Evolutionary conservation across 2,888 invertebrate species (phyloP), one percentile per base, ranked within the genome.

Genomic region (Xanthorhoe designata): DNA sequence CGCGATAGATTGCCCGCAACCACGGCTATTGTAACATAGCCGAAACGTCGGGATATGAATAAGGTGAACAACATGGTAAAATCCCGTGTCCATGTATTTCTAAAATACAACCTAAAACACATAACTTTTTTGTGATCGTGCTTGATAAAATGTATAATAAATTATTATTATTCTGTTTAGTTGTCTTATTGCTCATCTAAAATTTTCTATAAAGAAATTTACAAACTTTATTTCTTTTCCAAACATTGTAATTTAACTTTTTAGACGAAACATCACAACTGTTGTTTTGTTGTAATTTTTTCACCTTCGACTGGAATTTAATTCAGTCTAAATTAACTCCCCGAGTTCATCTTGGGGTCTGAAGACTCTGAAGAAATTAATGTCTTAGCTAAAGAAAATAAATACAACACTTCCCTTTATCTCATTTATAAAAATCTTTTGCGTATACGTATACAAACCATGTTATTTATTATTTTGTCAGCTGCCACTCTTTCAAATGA

Each of bases 311-410:
- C 67, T 66, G 52, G 53, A 68, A 69, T 72, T 70, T 64, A 71
- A 72, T 69, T 73, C 60, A 71, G 62, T 71, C 65, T 62, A 72
- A 72, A 70, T 70, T 69, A 71, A 72, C 66, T 69, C 69, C 29
- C 60, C 51, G 53, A 61, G 64, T 69, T 70, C 72, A 72, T 72
- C 71, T 66, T 62, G 56, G 66, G 64, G 66, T 68, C 68, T 64
- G 69, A 74, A 71, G 66, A 69, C 65, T 68, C 68, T 64, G 69
- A 74, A 71, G 66, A 69, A 72, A 69, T 74, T 64, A 74, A 70
- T 71, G 73, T 72, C 71, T 73, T 74, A 75, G 73, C 76, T 74
- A 69, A 71, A 76, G 70, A 75, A 76, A 79, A 77, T 76, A 58
- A 49, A 49, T 61, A 77, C 75, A 79, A 79, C 70, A 77, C 64